phyloP scores from a whole-genome alignment of 1,140 invertebrate species.

The Eufriesea mexicana region DNA sequence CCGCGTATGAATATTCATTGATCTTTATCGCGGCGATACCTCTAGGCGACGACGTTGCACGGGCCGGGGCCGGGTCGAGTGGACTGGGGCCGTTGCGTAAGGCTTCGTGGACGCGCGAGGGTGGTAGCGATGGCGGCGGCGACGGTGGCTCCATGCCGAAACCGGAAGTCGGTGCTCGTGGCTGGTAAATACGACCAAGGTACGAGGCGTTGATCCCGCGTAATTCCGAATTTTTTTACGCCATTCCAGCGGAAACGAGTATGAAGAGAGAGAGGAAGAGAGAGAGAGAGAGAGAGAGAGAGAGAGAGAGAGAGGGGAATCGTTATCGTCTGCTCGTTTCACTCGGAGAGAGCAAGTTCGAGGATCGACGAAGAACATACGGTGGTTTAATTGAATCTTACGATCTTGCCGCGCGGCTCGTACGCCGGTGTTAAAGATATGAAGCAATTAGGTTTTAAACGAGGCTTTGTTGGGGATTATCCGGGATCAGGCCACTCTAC shows the following conservation, averaged over 20 bases:
- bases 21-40: conserved; percentile 43
- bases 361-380: background rate
- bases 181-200: background rate
- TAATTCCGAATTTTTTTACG: background rate
- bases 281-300: too few species aligned
- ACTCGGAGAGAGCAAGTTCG: background rate
- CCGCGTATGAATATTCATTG: conserved; percentile 44
- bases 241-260: too few species aligned
- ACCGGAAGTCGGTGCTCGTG: conserved; percentile 1
- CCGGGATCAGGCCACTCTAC: conserved; percentile 14
- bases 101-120: background rate
- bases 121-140: background rate
- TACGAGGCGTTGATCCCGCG: background rate
- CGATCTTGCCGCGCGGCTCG: background rate
- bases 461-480: conserved; percentile 23
- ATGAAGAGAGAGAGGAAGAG: too few species aligned
- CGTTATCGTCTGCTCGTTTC: background rate
- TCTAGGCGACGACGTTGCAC: conserved; percentile 37
- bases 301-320: background rate
- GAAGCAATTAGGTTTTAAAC: conserved; percentile 32
- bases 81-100: conserved; percentile 24
- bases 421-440: conserved; percentile 5
- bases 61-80: background rate
- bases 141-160: too few species aligned
- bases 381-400: conserved; percentile 11